Percentiles rank a stretch among this genome's conserved stretches.
phyloP scores from a whole-genome alignment of 2,113 vertebrate genomes.

The Oreochromis niloticus region DNA sequence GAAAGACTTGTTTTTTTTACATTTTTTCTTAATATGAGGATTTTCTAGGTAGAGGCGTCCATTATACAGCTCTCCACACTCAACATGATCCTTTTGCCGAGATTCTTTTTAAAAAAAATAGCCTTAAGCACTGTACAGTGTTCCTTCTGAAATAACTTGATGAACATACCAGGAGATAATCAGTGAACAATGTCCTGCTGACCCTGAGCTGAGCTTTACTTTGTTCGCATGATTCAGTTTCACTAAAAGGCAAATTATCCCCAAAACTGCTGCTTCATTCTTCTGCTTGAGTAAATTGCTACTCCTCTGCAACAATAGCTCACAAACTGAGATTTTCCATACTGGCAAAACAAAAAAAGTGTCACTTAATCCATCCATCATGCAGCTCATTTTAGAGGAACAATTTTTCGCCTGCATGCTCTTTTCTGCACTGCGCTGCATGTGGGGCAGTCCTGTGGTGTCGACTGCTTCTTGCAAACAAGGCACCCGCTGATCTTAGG shows the following conservation, averaged over 20 bases:
- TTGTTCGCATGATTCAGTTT: slow-evolving; percentile 24
- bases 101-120: background rate
- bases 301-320: slow-evolving; percentile 17
- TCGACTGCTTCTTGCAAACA: slow-evolving; percentile 7
- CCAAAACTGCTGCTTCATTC: slow-evolving; percentile 7
- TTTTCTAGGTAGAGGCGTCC: background rate
- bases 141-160: background rate
- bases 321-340: background rate
- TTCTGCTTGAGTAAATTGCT: slow-evolving; percentile 15
- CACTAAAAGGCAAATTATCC: slow-evolving; percentile 31
- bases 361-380: slow-evolving; percentile 30
- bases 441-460: background rate
- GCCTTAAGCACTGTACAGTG: background rate
- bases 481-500: slow-evolving; percentile 1
- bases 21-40: background rate
- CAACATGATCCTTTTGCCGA: background rate
- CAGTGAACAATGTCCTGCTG: background rate
- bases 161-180: slow-evolving; percentile 7
- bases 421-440: background rate
- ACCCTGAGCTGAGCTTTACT: background rate
- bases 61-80: background rate
- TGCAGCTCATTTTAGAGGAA: slow-evolving; percentile 8
- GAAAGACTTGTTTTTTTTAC: background rate
- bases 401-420: slow-evolving; percentile 7
- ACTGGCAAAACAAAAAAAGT: background rate